Conservation (phyloP, 2,797 vertebrate species). For the Diceros bicornis region DNA sequence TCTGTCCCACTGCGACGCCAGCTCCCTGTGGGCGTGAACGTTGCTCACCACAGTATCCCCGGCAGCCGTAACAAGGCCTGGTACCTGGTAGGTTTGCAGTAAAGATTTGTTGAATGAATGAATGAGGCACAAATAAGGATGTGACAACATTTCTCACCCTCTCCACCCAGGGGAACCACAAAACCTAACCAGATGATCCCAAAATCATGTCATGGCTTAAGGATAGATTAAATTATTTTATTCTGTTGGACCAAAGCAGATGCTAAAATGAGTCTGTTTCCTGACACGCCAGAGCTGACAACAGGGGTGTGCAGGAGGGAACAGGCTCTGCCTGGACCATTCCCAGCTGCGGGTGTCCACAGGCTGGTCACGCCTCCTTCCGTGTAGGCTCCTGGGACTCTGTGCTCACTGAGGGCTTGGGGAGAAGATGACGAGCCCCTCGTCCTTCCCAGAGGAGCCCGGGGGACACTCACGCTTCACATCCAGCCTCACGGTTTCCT, state of each 20-base stretch:
- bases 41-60: not conserved
- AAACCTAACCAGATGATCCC: not conserved
- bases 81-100: not conserved
- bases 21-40: not conserved
- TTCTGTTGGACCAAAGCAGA: not conserved
- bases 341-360: not conserved
- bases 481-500: not conserved
- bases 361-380: not conserved
- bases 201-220: not conserved
- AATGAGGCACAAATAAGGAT: not conserved
- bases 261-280: not conserved
- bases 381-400: not conserved
- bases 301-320: not conserved
- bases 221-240: not conserved
- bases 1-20: not conserved
- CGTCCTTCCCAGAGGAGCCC: not conserved
- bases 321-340: not conserved
- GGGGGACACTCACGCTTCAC: constrained; percentile 82
- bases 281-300: not conserved
- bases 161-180: not conserved
- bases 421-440: not conserved
- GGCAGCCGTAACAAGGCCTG: not conserved
- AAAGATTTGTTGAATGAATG: constrained; percentile 35
- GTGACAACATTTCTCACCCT: not conserved
- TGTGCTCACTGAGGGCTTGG: no score